Base-by-base conservation (phyloP, 2,113 vertebrate species). In the Tragelaphus imberbis region DNA sequence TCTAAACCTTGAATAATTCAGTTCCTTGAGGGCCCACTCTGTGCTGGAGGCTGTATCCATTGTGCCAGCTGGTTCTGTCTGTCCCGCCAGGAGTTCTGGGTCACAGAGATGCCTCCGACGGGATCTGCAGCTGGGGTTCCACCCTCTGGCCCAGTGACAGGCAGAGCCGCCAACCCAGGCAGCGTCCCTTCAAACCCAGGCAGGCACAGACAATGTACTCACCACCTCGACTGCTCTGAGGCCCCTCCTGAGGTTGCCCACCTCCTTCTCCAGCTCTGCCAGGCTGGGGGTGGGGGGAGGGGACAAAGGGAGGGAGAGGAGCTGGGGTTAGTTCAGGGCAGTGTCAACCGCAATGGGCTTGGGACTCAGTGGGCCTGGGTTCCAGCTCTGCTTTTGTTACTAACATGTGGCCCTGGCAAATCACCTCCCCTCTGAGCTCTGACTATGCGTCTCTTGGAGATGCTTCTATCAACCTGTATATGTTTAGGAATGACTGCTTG, bases 181-280 rank as follows among this genome's bases (percentile, higher is more conserved):
- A 36, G 27, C 19, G 33, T 4, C 36, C 68, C 36, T n/a, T 36
- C 68, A 27, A 33, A 11, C 44, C 59, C 68, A 33, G 17, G 21
- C 19, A 55, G 61, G 28, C n/a, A 11, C 2, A n/a, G 47, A 17
- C 0, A 3, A 59, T 3, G 25, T 98, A 99, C 99, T 99, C 98
- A 99, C 99, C 98, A 99, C 98, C 98, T 99, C 99, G 4, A 99
- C 99, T 25, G 99, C 99, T 98, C 99, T 99, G 97, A 99, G 99
- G 96, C 99, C 99, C 3, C 98, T 99, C 98, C 98, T 99, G 98
- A 99, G 99, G 96, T 98, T 99, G 98, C 99, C 98, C 94, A 99
- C 99, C 98, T 99, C 99, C 98, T 99, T 99, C 98, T 99, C 99
- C 99, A 99, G 98, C 98, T 99, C 99, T 3, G 99, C 98, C 98